Evolutionary conservation across 2,888 invertebrate genomes (phyloP).

Genomic region (Drosophila rubida): DNA sequence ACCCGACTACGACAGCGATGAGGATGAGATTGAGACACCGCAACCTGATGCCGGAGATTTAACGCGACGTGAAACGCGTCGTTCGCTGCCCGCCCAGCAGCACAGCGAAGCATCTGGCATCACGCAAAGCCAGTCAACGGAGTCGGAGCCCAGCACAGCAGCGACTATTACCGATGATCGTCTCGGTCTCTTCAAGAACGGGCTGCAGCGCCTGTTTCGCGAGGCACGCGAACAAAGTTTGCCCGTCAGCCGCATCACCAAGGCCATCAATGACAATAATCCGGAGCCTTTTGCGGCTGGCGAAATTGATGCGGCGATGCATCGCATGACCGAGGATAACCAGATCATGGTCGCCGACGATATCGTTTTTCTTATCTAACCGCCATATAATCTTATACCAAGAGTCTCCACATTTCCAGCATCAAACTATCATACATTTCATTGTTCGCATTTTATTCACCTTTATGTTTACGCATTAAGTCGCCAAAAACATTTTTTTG

Average conservation of each 20-base stretch:
- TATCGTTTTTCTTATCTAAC: constrained; percentile 92
- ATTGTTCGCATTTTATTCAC: constrained; percentile 7
- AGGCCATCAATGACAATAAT: constrained; percentile 88
- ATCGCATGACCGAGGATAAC: constrained; percentile 94
- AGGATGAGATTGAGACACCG: constrained; percentile 79
- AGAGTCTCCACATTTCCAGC: constrained; percentile 38
- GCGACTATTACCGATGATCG: constrained; percentile 84
- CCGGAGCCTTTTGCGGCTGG: constrained; percentile 87
- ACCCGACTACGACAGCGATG: constrained; percentile 72
- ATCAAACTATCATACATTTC: not conserved
- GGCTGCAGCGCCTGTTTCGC: constrained; percentile 91
- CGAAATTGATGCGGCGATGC: constrained; percentile 92
- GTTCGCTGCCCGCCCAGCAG: constrained; percentile 61
- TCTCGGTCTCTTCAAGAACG: constrained; percentile 89
- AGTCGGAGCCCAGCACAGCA: constrained; percentile 2
- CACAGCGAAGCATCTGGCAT: constrained; percentile 8
- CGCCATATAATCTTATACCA: not conserved
- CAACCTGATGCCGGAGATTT: constrained; percentile 84
- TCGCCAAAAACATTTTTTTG: constrained; percentile 14
- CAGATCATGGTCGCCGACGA: constrained; percentile 96
- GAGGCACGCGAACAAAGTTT: constrained; percentile 92
- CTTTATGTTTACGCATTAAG: constrained; percentile 26
- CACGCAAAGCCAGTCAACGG: constrained; percentile 11
- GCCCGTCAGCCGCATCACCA: constrained; percentile 88
- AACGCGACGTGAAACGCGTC: constrained; percentile 82